phyloP scores from a whole-genome alignment of 1,140 invertebrate genomes.

The Drosophila trapezifrons region DNA sequence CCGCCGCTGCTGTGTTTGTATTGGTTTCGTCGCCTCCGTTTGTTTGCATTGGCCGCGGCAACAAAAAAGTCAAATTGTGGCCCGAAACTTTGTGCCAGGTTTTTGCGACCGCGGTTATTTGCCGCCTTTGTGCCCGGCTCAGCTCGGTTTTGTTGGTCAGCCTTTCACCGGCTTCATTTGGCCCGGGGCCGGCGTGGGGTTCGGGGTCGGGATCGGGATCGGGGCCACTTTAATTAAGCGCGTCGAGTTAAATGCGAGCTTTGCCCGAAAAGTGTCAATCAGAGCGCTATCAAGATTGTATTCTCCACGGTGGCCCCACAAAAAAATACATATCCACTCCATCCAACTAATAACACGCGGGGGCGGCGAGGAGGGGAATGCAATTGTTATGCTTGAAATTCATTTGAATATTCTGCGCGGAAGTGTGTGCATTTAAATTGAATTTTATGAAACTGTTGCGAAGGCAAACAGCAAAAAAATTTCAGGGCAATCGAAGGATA shows the following conservation, averaged over 20 bases:
- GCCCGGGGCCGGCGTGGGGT: not conserved
- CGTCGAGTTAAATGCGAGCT: slow-evolving; percentile 4
- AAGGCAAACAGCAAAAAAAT: slow-evolving; percentile 14
- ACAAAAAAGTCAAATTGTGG: slow-evolving; percentile 29
- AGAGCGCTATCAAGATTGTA: slow-evolving; percentile 21
- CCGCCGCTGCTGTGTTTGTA: slow-evolving; percentile 25
- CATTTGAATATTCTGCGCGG: slow-evolving; percentile 29
- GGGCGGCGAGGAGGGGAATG: not conserved
- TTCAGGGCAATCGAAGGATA: not conserved
- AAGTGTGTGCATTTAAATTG: slow-evolving; percentile 44
- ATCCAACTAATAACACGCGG: slow-evolving; percentile 5
- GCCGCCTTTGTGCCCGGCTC: slow-evolving; percentile 34
- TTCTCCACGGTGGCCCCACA: not conserved
- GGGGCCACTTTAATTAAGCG: slow-evolving; percentile 34
- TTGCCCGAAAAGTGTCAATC: slow-evolving; percentile 28
- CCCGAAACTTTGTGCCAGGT: slow-evolving; percentile 41
- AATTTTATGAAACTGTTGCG: slow-evolving; percentile 43
- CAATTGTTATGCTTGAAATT: slow-evolving; percentile 39
- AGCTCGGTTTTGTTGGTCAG: slow-evolving; percentile 35
- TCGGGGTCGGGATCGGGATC: too few species aligned
- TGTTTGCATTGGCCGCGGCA: slow-evolving; percentile 26
- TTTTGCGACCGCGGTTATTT: slow-evolving; percentile 40
- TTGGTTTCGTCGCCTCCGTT: slow-evolving; percentile 44
- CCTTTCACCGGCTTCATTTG: slow-evolving; percentile 24
- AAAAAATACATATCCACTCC: slow-evolving; percentile 9